Conservation (phyloP, 2,113 vertebrate genomes). For the Marmota monax region DNA sequence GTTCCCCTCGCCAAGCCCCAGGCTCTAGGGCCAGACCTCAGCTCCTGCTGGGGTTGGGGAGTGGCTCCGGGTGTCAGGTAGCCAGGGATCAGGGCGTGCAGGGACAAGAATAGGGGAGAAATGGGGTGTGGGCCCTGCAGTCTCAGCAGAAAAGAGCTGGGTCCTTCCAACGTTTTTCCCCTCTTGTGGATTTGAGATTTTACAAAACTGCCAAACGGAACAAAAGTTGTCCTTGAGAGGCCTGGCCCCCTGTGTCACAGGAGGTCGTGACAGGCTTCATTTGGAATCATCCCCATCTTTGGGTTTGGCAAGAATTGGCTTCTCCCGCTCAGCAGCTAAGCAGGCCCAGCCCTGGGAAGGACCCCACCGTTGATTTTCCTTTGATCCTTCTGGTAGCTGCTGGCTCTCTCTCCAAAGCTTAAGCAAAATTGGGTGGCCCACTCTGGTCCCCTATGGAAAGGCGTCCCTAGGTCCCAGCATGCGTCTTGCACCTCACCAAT, state of each 20-base stretch:
- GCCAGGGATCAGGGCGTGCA: background rate
- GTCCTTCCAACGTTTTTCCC: constrained; percentile 85
- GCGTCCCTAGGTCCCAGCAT: constrained; percentile 94
- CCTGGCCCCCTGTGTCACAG: background rate
- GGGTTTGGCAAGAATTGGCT: constrained; percentile 89
- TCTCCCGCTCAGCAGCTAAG: constrained; percentile 86
- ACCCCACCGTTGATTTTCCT: constrained; percentile 69
- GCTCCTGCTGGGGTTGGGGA: constrained; percentile 15
- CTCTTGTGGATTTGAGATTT: constrained; percentile 81
- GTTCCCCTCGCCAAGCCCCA: background rate
- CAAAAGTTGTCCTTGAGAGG: constrained; percentile 60
- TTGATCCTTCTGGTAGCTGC: constrained; percentile 87
- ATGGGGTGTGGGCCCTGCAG: constrained; percentile 84
- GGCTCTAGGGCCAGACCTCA: background rate
- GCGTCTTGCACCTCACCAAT: constrained; percentile 98
- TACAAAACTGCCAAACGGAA: constrained; percentile 67
- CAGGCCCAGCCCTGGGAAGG: constrained; percentile 88
- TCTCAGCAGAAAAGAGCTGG: constrained; percentile 91
- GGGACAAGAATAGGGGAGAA: constrained; percentile 5
- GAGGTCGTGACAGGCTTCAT: constrained; percentile 66
- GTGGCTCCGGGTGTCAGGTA: constrained; percentile 42
- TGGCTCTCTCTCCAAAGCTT: constrained; percentile 94
- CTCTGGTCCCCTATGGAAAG: constrained; percentile 89
- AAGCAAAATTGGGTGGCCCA: constrained; percentile 88
- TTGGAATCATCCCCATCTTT: constrained; percentile 73